These are phyloP conservation scores for human (Homo sapiens) DNA, from an alignment of 2,113 vertebrate genomes.

Conservation along the genomic window GRCh38 chr2:172871001-172871500, in stretches of 20 bases:
- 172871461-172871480: constrained; percentile 10
- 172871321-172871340: background rate
- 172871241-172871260: background rate
- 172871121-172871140: background rate
- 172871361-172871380: constrained; percentile 10
- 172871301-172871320: background rate
- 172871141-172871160: background rate
- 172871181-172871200: background rate
- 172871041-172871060: background rate
- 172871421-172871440: background rate
- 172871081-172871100: background rate
- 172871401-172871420: constrained; percentile 19
- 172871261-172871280: background rate
- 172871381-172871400: constrained; percentile 18
- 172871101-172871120: background rate
- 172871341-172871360: background rate
- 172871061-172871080: constrained; percentile 12
- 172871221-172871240: background rate
- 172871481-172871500: constrained; percentile 23
- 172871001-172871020: background rate
- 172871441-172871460: background rate
- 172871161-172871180: background rate
- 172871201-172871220: background rate
- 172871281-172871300: background rate
- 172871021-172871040: background rate